Evolutionary conservation across 1,140 invertebrate genomes (phyloP), one percentile per base, ranked within the genome.

Genomic region (Monomorium pharaonis): DNA sequence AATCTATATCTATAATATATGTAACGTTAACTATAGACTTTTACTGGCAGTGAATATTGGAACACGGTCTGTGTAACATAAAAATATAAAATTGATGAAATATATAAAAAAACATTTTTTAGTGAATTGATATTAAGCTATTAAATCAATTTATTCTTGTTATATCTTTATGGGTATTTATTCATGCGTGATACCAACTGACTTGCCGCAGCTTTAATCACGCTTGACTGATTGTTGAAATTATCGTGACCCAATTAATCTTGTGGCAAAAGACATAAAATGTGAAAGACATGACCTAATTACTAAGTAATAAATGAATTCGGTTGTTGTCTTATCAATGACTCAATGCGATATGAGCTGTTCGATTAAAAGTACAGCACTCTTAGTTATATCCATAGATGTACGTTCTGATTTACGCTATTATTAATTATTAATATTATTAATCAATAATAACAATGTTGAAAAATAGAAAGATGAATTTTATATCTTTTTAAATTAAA

Each of bases 251-350:
- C 14, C 18, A 49, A 33, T 78, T 67, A 49, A 51, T 78, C n/a
- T 7, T 44, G 9, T 3, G 3, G 33, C n/a, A n/a, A n/a, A n/a
- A n/a, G n/a, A n/a, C n/a, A 16, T 58, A 27, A 77, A 30, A 30
- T 4, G 37, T 24, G 54, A 49, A 78, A 78, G 14, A 67, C 21
- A 1, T 27, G 62, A 58, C 21, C 63, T 69, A 69, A 37, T 80
- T 69, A 1, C 18, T n/a, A n/a, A 30, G 10, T 54, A n/a, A 47
- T 30, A 78, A 44, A 37, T n/a, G 27, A 78, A n/a, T 65, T 65
- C 12, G 21, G n/a, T 70, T 56, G n/a, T 63, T 27, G 10, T 67
- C 27, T 80, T 80, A 80, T 80, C 63, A 42, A 14, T 80, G 63
- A 69, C 63, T 80, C 21, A 80, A 51, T 9, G 16, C 33, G 16